phyloP scores from a whole-genome alignment of 1,140 invertebrate species.

The Tachypleus tridentatus region DNA sequence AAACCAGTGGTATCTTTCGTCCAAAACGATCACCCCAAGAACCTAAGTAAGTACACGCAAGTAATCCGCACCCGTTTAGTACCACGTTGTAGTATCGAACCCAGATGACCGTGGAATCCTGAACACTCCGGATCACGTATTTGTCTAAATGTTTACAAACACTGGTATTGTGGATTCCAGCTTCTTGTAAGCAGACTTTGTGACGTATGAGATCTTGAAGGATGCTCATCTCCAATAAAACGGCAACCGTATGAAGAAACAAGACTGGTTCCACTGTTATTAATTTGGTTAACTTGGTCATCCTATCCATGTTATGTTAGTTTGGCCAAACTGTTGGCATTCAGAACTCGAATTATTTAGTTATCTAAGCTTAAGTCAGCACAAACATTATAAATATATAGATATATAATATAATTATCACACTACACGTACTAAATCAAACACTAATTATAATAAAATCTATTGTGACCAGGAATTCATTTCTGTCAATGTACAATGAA shows the following conservation, averaged over 20 bases:
- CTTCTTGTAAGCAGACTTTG: conserved; percentile 32
- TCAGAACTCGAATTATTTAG: too few species aligned
- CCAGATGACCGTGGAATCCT: conserved; percentile 2
- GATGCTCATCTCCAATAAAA: conserved; percentile 35
- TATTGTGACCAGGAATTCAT: too few species aligned
- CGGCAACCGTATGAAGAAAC: conserved; percentile 39
- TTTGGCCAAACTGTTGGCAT: too few species aligned
- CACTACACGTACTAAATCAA: too few species aligned
- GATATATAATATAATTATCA: too few species aligned
- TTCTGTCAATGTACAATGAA: too few species aligned
- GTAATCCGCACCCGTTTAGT: conserved; percentile 34
- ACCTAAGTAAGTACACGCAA: conserved; percentile 36
- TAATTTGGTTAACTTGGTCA: background rate
- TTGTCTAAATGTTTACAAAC: conserved; percentile 28
- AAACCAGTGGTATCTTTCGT: conserved; percentile 65
- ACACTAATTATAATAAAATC: too few species aligned
- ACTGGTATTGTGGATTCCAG: conserved; percentile 19
- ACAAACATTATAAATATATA: too few species aligned
- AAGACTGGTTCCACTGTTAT: conserved; percentile 40
- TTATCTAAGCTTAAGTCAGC: too few species aligned
- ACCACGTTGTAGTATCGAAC: conserved; percentile 29
- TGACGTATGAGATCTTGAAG: conserved; percentile 37
- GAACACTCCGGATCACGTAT: conserved; percentile 11
- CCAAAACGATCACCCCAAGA: conserved; percentile 60
- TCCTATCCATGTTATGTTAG: too few species aligned